phyloP scores from a whole-genome alignment of 1,140 invertebrate genomes.

The Goniozus legneri region DNA sequence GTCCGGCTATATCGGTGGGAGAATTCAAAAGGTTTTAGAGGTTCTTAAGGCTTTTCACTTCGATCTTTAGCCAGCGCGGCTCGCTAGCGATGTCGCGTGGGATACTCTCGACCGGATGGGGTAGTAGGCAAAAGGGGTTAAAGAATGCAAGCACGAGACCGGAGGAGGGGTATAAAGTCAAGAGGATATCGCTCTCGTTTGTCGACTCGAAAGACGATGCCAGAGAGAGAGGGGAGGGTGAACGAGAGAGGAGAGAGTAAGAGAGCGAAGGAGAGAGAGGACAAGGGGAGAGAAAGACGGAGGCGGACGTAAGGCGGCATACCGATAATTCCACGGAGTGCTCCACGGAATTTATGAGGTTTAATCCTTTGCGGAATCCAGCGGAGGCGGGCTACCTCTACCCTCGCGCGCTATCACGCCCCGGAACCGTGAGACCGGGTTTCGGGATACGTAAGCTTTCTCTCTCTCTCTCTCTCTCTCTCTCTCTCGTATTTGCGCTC shows the following conservation, averaged over 20 bases:
- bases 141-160: too few relatives aligned
- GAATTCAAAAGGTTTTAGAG: too few relatives aligned
- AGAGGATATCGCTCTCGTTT: not conserved
- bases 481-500: too few relatives aligned
- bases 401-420: not conserved
- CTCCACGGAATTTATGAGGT: slow-evolving; percentile 40
- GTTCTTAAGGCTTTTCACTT: too few relatives aligned
- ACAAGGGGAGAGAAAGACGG: slow-evolving; percentile 3
- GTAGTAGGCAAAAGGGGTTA: not conserved
- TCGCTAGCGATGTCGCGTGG: too few relatives aligned
- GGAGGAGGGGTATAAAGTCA: not conserved
- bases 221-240: not conserved
- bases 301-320: slow-evolving; percentile 31
- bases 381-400: slow-evolving; percentile 15
- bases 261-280: not conserved
- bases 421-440: too few relatives aligned
- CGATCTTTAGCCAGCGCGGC: too few relatives aligned
- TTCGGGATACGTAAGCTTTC: too few relatives aligned
- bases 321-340: slow-evolving; percentile 38
- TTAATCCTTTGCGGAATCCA: slow-evolving; percentile 40
- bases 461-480: too few relatives aligned
- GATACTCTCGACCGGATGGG: not conserved
- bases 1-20: too few relatives aligned
- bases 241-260: not conserved
- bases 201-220: slow-evolving; percentile 1